Conservation (phyloP, 2,888 invertebrate genomes). For the Lysandra coridon region DNA sequence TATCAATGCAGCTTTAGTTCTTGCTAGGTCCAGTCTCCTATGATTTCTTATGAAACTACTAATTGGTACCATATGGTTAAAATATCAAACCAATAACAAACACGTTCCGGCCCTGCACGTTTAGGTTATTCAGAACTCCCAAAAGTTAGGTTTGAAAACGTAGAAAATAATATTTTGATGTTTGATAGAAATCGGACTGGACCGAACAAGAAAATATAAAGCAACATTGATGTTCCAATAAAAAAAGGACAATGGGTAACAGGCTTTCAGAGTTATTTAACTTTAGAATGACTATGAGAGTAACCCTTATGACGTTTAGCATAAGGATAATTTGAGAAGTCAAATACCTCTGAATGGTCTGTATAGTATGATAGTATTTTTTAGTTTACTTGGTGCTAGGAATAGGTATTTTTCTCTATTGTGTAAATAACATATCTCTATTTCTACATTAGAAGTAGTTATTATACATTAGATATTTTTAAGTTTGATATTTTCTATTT, state of each 20-base stretch:
- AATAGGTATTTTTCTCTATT: slow-evolving; percentile 26
- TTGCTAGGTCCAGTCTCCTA: neutral
- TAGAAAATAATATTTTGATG: too few species aligned
- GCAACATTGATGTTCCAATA: too few species aligned
- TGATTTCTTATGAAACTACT: too few species aligned
- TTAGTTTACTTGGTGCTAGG: slow-evolving; percentile 41
- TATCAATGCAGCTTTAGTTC: neutral
- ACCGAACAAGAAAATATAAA: too few species aligned
- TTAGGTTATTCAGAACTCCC: too few species aligned
- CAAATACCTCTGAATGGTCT: neutral
- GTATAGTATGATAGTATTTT: slow-evolving; percentile 36
- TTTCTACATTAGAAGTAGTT: slow-evolving; percentile 36
- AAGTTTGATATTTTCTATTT: slow-evolving; percentile 4
- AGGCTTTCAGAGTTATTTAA: neutral
- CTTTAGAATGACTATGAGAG: neutral
- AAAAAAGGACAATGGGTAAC: neutral
- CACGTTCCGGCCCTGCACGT: too few species aligned
- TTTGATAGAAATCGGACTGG: too few species aligned
- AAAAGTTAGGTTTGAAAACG: too few species aligned
- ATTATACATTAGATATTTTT: slow-evolving; percentile 11
- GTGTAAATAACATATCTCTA: slow-evolving; percentile 39
- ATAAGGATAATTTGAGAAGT: neutral
- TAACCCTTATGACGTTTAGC: neutral
- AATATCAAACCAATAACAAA: too few species aligned
- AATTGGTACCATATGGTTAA: too few species aligned